Conservation (phyloP, 2,888 invertebrate species). For the Rhogogaster chlorosoma region DNA sequence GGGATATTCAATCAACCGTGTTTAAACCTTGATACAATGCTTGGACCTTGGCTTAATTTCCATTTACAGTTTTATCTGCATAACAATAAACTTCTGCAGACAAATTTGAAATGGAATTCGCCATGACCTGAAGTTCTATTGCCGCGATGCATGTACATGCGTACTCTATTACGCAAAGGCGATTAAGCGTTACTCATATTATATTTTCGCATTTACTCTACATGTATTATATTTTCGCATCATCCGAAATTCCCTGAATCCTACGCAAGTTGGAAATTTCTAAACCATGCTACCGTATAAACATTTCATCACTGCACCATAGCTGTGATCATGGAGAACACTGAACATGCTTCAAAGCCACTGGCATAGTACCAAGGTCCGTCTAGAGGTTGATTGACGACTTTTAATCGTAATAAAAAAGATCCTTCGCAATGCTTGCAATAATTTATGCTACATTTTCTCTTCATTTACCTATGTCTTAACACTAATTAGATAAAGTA, state of each 20-base stretch:
- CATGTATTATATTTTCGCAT: background rate
- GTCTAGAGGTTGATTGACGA: background rate
- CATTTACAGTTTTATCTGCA: background rate
- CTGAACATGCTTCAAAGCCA: background rate
- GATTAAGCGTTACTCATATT: background rate
- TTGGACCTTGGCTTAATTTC: conserved; percentile 14
- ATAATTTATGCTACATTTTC: background rate
- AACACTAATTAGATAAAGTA: background rate
- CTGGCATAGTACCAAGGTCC: background rate
- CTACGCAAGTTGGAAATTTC: background rate
- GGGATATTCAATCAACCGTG: conserved; percentile 7
- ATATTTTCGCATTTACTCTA: background rate
- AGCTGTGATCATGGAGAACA: background rate
- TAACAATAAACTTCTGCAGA: background rate
- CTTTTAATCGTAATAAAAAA: background rate
- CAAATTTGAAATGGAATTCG: background rate
- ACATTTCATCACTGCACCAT: background rate
- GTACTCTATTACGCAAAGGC: background rate
- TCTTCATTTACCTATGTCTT: background rate
- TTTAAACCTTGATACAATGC: conserved; percentile 16
- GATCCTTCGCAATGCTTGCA: background rate
- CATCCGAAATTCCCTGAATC: background rate
- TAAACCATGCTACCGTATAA: background rate
- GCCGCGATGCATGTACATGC: background rate
- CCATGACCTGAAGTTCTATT: background rate